Evolutionary conservation across 2,888 invertebrate species (phyloP).

Genomic region (Opisthograptis luteolata): DNA sequence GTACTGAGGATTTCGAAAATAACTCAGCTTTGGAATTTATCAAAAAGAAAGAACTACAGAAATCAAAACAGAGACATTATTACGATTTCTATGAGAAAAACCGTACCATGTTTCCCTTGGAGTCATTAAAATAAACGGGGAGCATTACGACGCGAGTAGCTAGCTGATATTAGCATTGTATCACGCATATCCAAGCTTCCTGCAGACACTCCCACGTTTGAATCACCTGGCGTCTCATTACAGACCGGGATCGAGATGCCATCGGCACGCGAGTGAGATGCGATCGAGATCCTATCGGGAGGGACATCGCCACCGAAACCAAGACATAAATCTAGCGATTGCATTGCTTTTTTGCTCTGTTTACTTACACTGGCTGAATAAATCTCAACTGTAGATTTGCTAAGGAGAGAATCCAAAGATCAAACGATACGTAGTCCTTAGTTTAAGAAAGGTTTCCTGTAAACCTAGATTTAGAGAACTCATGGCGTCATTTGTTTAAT

Average conservation of each 20-base stretch:
- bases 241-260: slow-evolving; percentile 63
- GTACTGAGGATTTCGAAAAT: too few species aligned
- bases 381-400: slow-evolving; percentile 20
- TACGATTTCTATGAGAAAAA: too few species aligned
- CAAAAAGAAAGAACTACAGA: too few species aligned
- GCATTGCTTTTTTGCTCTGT: slow-evolving; percentile 39
- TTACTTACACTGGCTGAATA: slow-evolving; percentile 31
- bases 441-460: too few species aligned
- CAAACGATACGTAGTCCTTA: too few species aligned
- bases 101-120: slow-evolving; percentile 9
- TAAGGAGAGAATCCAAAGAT: background rate
- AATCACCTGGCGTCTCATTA: slow-evolving; percentile 59
- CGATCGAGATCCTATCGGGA: slow-evolving; percentile 66
- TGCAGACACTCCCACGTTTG: slow-evolving; percentile 33
- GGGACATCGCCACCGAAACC: slow-evolving; percentile 50
- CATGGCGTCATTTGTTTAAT: too few species aligned
- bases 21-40: slow-evolving; percentile 9
- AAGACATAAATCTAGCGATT: slow-evolving; percentile 45
- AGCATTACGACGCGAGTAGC: slow-evolving; percentile 10
- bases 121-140: slow-evolving; percentile 22
- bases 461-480: too few species aligned
- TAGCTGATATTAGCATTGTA: slow-evolving; percentile 33
- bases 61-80: slow-evolving; percentile 13
- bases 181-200: slow-evolving; percentile 32
- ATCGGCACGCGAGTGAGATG: slow-evolving; percentile 76